phyloP scores from a whole-genome alignment of 2,888 invertebrate genomes.

The Unio pictorum region DNA sequence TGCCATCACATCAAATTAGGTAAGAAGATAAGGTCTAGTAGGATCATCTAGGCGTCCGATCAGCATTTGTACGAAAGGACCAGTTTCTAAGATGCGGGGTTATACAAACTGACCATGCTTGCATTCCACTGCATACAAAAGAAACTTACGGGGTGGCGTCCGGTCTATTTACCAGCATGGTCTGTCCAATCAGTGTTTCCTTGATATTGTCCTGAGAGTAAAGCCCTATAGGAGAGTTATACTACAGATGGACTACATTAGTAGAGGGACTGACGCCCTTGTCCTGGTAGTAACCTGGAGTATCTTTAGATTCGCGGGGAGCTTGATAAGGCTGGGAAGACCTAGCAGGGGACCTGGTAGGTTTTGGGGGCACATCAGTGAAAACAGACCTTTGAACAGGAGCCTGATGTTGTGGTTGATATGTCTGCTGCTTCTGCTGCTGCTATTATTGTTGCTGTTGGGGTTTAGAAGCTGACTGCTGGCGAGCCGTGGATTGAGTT shows the following conservation, averaged over 20 bases:
- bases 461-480: slow-evolving; percentile 8
- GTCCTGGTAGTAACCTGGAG: slow-evolving; percentile 16
- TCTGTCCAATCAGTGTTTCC: slow-evolving; percentile 64
- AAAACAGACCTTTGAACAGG: slow-evolving; percentile 32
- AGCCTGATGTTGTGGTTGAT: slow-evolving; percentile 1
- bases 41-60: no score
- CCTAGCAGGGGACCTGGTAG: slow-evolving; percentile 14
- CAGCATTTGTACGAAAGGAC: no score
- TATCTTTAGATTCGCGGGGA: slow-evolving; percentile 23
- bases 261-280: slow-evolving; percentile 37
- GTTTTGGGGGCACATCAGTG: slow-evolving; percentile 34
- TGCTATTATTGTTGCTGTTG: not conserved
- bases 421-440: no score
- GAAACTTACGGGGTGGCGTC: slow-evolving; percentile 16
- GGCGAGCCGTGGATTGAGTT: slow-evolving; percentile 22
- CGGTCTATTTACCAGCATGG: slow-evolving; percentile 17
- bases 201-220: slow-evolving; percentile 67
- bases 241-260: slow-evolving; percentile 68
- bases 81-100: no score
- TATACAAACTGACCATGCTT: no score
- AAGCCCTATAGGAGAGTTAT: slow-evolving; percentile 69
- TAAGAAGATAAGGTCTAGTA: no score
- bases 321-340: slow-evolving; percentile 13
- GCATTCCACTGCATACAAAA: slow-evolving; percentile 16
- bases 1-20: no score